Conservation (phyloP, 2,888 invertebrate species). For the Ctenicera cuprea region DNA sequence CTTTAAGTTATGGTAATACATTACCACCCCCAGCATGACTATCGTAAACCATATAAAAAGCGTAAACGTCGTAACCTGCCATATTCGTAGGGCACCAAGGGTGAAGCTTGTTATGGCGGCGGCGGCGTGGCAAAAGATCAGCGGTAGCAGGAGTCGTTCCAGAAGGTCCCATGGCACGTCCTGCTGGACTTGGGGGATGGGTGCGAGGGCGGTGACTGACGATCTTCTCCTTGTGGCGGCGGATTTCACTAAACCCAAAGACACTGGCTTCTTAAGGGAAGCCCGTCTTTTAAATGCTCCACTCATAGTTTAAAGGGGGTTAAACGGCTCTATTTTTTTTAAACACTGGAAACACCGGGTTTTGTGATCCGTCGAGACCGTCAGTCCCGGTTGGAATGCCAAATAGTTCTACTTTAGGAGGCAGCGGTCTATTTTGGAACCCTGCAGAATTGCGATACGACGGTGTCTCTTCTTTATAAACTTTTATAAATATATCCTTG, state of each 20-base stretch:
- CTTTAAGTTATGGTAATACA: slow-evolving; percentile 91
- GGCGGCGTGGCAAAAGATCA: slow-evolving; percentile 87
- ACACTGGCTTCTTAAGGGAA: slow-evolving; percentile 68
- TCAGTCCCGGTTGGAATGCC: slow-evolving; percentile 56
- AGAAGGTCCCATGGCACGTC: slow-evolving; percentile 83
- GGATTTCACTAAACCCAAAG: slow-evolving; percentile 71
- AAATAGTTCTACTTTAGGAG: slow-evolving; percentile 56
- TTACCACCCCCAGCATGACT: slow-evolving; percentile 83
- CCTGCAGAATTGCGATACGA: slow-evolving; percentile 46
- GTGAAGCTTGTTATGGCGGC: slow-evolving; percentile 84
- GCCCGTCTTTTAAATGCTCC: slow-evolving; percentile 71
- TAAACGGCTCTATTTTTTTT: slow-evolving; percentile 9
- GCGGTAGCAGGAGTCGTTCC: slow-evolving; percentile 84
- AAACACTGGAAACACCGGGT: slow-evolving; percentile 47
- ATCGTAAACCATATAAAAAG: slow-evolving; percentile 86
- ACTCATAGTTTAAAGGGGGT: slow-evolving; percentile 63
- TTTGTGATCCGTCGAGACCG: slow-evolving; percentile 51
- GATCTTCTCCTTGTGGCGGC: slow-evolving; percentile 68
- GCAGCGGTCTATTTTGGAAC: slow-evolving; percentile 57
- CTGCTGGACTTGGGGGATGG: slow-evolving; percentile 74
- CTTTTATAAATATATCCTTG: slow-evolving; percentile 49
- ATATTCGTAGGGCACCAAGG: slow-evolving; percentile 83
- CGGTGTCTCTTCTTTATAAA: slow-evolving; percentile 51
- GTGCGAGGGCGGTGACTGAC: slow-evolving; percentile 74
- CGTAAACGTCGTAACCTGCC: slow-evolving; percentile 85